These are phyloP conservation scores for Tapirus indicus DNA, from an alignment of 2,797 vertebrate genomes.

Conservation along the genomic window DNA sequence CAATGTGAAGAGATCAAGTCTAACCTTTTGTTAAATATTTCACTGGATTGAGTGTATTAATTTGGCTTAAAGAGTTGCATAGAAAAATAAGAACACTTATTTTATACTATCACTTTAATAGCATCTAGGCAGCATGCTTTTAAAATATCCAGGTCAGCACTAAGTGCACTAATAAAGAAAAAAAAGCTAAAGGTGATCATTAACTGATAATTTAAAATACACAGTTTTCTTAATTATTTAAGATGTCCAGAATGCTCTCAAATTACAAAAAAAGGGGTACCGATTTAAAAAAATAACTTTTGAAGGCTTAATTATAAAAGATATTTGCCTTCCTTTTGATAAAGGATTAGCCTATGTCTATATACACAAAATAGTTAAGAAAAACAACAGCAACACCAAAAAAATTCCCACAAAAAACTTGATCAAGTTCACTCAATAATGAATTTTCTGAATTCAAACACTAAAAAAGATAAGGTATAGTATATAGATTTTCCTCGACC, in stretches of 20 bases:
- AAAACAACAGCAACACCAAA: neutral
- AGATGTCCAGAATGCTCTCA: neutral
- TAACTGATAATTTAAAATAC: conserved; percentile 23
- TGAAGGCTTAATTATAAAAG: conserved; percentile 31
- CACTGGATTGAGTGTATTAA: neutral
- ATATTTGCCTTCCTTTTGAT: conserved; percentile 5
- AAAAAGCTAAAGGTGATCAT: neutral
- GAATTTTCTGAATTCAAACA: neutral
- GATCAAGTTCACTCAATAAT: conserved; percentile 5
- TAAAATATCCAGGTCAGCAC: conserved; percentile 18
- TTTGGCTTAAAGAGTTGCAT: neutral
- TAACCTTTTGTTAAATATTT: conserved; percentile 63
- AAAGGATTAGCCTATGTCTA: neutral
- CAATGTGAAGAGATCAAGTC: conserved; percentile 30
- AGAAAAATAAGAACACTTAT: conserved; percentile 18
- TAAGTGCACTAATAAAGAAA: neutral
- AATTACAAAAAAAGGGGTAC: neutral
- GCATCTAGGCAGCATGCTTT: neutral
- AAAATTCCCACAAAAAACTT: neutral
- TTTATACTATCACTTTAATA: neutral
- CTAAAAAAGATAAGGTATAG: neutral
- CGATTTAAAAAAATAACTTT: conserved; percentile 32
- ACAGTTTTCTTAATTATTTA: conserved; percentile 50
- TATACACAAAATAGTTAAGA: conserved; percentile 14
- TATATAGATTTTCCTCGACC: neutral